Evolutionary conservation across 2,888 invertebrate species (phyloP), one percentile per base, ranked within the genome.

Genomic region (Tachina grossa): DNA sequence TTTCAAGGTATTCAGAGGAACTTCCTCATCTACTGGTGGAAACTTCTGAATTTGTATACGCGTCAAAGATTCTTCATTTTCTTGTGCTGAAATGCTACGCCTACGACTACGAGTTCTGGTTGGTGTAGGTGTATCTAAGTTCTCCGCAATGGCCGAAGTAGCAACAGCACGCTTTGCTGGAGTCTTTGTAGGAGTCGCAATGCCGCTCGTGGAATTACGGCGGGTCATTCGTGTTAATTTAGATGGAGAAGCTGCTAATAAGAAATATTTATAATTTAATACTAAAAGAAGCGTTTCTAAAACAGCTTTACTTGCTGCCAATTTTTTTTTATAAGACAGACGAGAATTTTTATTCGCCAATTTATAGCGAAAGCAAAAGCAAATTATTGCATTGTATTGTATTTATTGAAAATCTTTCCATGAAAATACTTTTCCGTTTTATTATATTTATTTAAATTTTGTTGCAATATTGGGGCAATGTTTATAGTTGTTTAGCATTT

Each of bases 161-260:
- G 59, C 16, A 47, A 68, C 41, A 47, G 45, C 57, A 19, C 85
- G 53, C 39, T 83, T 87, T 10, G 55, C 16, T 31, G 87, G 82
- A 8, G 86, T 86, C 77, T 87, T 86, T 9, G 65, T 74, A 16
- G 87, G 89, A 0, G 90, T 90, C 1, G 84, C 66, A 59, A 75
- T 8, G 0, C 88, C 88, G 4, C 87, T 89, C 0, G 87, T 81
- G 0, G 90, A 87, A 9, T 90, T 89, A 39, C 90, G 86, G 1
- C 92, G 90, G 6, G 88, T 87, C 8, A 76, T 71, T 6, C 89
- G 88, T 14, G 88, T 83, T 4, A 89, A 84, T 41, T 89, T 89
- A 16, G 89, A 89, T 47, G 89, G 89, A 9, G 89, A 89, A 45
- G 68, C 87, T 31, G 16, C 76, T 49, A 41, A 63, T 61, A 41